Percentiles rank a stretch among this genome's conserved stretches.
These are phyloP conservation scores for Catagonus wagneri DNA, from an alignment of 2,113 vertebrate genomes.

Conservation along the genomic window DNA sequence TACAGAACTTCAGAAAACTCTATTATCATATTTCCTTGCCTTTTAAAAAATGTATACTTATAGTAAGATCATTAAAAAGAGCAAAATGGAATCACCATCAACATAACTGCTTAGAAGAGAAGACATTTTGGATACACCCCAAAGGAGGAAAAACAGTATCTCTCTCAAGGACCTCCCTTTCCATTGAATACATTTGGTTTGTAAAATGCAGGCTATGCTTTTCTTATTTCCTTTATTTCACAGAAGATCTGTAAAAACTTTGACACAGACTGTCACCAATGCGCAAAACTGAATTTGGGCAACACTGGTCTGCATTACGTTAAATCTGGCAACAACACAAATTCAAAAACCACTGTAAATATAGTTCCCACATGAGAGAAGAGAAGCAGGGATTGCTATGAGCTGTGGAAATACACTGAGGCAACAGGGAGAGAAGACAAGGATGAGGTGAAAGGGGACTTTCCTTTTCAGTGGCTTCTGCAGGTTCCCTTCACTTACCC, in stretches of 20 bases:
- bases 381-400: background rate
- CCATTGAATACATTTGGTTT: background rate
- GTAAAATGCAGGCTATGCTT: background rate
- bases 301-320: background rate
- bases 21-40: background rate
- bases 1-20: background rate
- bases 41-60: background rate
- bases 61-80: background rate
- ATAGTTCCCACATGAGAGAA: background rate
- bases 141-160: background rate
- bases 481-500: background rate
- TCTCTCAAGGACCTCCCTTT: background rate
- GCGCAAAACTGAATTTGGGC: slow-evolving; percentile 48
- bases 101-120: background rate
- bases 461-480: fast-evolving
- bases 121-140: background rate
- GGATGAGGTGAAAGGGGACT: fast-evolving
- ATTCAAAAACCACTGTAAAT: slow-evolving; percentile 10
- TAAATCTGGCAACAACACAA: background rate
- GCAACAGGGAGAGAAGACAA: background rate
- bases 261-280: slow-evolving; percentile 51
- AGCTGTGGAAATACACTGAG: background rate
- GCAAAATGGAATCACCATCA: background rate
- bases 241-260: slow-evolving; percentile 49
- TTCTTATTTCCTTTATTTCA: slow-evolving; percentile 10